A percentile compares a stretch with the other conserved stretches of the same genome.
phyloP scores from a whole-genome alignment of 1,140 invertebrate genomes.

The Eubasilissa regina region DNA sequence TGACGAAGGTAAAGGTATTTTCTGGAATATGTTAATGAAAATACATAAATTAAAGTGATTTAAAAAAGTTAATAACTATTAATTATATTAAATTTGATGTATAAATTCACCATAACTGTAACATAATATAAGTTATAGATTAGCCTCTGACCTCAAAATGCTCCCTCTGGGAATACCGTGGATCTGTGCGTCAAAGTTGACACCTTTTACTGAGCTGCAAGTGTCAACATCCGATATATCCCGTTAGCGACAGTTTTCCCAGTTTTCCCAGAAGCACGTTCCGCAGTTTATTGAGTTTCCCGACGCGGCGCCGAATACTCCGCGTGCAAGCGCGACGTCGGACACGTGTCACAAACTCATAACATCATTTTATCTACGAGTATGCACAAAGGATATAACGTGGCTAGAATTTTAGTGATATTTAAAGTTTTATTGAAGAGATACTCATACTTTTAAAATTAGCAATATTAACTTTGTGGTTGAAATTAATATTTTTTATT shows the following conservation, averaged over 20 bases:
- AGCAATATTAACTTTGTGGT: too few relatives aligned
- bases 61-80: too few relatives aligned
- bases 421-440: background rate
- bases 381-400: background rate
- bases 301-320: background rate
- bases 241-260: background rate
- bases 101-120: too few relatives aligned
- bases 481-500: too few relatives aligned
- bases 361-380: too few relatives aligned
- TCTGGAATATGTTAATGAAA: too few relatives aligned
- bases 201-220: background rate
- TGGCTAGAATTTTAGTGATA: background rate
- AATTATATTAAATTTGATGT: too few relatives aligned
- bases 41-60: too few relatives aligned
- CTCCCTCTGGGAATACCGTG: background rate
- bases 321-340: background rate
- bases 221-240: background rate
- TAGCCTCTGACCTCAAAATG: too few relatives aligned
- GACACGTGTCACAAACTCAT: background rate
- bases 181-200: background rate
- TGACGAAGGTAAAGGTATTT: too few relatives aligned
- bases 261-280: conserved; percentile 18
- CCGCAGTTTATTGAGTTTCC: conserved; percentile 24
- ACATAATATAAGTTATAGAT: too few relatives aligned
- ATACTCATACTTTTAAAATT: too few relatives aligned